Percentiles rank a stretch among this genome's conserved stretches.
Evolutionary conservation across 2,888 invertebrate genomes (phyloP).

Genomic region (Brenthis hecate): DNA sequence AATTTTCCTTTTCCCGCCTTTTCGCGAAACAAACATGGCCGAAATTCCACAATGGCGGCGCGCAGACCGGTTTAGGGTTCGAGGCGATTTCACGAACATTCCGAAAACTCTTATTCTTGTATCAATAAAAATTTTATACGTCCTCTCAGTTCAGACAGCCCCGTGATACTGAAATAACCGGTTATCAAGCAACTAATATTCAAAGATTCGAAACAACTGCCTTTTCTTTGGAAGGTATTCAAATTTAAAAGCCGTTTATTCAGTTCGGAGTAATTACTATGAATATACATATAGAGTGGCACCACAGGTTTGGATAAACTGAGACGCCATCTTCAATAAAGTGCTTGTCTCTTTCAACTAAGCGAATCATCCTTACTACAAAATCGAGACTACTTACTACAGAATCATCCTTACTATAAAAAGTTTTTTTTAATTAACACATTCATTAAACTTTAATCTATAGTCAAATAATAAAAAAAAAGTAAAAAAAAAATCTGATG

Average conservation of each 20-base stretch:
- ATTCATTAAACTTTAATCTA: too few relatives aligned
- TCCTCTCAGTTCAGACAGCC: constrained; percentile 67
- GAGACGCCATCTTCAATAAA: constrained; percentile 29
- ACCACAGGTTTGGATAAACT: constrained; percentile 33
- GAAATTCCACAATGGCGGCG: constrained; percentile 71
- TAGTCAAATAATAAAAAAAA: too few relatives aligned
- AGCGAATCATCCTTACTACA: too few relatives aligned
- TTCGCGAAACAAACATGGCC: constrained; percentile 73
- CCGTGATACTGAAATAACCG: constrained; percentile 71
- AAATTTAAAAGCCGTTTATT: constrained; percentile 45
- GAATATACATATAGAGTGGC: constrained; percentile 40
- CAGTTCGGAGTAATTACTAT: constrained; percentile 41
- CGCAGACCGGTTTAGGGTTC: constrained; percentile 63
- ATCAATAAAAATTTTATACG: constrained; percentile 62
- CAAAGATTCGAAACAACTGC: constrained; percentile 38
- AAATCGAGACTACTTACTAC: too few relatives aligned
- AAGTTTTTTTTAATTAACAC: too few relatives aligned
- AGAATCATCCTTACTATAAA: too few relatives aligned
- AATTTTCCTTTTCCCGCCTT: constrained; percentile 63
- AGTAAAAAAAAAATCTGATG: too few relatives aligned
- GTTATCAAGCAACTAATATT: constrained; percentile 50
- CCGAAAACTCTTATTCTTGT: constrained; percentile 49
- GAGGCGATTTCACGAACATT: constrained; percentile 59
- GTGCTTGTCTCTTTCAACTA: neutral
- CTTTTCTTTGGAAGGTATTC: constrained; percentile 42